These are phyloP conservation scores for Orbicella faveolata DNA, from an alignment of 64 coral and sea anemone species.

Conservation along the genomic window DNA sequence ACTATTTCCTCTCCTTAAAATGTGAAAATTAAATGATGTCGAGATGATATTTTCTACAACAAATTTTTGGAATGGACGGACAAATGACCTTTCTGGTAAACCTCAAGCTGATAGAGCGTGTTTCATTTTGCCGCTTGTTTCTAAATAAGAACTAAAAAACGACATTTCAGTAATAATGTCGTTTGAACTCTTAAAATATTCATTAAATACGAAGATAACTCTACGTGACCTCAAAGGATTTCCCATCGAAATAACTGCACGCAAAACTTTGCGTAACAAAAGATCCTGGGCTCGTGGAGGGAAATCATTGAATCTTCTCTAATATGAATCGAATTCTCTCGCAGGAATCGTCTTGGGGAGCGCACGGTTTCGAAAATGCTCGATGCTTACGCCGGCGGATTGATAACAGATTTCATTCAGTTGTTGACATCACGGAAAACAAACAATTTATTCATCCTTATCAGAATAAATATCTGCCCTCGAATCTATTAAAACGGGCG, in stretches of 20 bases:
- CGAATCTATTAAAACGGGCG: not conserved
- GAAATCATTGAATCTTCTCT: not conserved
- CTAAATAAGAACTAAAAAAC: not conserved
- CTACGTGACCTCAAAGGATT: conserved; percentile 7
- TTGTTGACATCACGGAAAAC: conserved; percentile 10
- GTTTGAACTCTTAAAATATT: conserved; percentile 26
- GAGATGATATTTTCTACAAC: not conserved
- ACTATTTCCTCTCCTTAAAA: not conserved
- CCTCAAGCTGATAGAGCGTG: not conserved
- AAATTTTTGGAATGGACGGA: not conserved
- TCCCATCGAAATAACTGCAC: conserved; percentile 5
- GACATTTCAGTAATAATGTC: not conserved
- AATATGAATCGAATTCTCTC: conserved; percentile 3
- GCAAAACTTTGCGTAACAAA: not conserved
- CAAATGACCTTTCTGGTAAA: not conserved
- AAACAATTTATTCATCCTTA: conserved; percentile 45
- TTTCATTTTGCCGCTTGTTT: not conserved
- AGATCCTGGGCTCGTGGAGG: not conserved
- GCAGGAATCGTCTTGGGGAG: not conserved
- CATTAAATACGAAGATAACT: conserved; percentile 19
- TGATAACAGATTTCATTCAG: conserved; percentile 3
- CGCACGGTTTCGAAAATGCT: not conserved
- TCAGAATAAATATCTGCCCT: not conserved
- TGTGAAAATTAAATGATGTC: not conserved
- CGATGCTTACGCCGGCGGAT: not conserved